Base-by-base conservation (phyloP, 2,797 vertebrate species). In the Dryobates pubescens region DNA sequence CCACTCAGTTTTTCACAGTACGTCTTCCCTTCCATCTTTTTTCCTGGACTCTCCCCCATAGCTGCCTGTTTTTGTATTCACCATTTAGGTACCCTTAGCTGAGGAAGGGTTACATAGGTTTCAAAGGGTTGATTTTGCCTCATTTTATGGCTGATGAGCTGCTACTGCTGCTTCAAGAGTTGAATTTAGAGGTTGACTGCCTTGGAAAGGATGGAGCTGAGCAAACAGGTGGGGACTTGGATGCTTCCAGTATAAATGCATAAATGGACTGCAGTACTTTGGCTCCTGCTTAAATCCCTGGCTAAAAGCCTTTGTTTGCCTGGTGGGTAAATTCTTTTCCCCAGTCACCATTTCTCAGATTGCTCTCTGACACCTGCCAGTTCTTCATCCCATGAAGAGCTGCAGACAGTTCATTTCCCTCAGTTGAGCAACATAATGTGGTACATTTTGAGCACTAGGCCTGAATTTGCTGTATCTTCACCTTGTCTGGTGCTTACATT, bases 221-320 rank as follows among this genome's bases (percentile, higher is more conserved):
- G 51, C 29, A 78, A 43, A 7, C 2, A 2, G 5, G 3, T 51
- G 16, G 7, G 7, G 14, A 29, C 17, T 38, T 0, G 0, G 4
- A n/a, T 82, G 10, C 17, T 86, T 84, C 65, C 54, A 67, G 22
- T 34, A 32, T 68, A 4, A 43, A 43, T 2, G 0, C 12, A 2
- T 29, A 30, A 54, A 43, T 26, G 32, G 7, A 54, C 24, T 61
- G 62, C 32, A 62, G 13, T 51, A 34, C 20, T 56, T n/a, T 43
- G 64, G n/a, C 34, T 81, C 4, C 43, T 69, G 5, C 43, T 41
- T 84, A 62, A 86, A 36, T 7, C 3, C 3, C 32, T 85, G 41
- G 6, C 36, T 78, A 67, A 73, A 64, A 32, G 15, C 9, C 10
- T n/a, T 61, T 80, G 10, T 80, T 83, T 77, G 27, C 20, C 8